Conservation (phyloP, 2,888 invertebrate species). For the Melipona beecheii region DNA sequence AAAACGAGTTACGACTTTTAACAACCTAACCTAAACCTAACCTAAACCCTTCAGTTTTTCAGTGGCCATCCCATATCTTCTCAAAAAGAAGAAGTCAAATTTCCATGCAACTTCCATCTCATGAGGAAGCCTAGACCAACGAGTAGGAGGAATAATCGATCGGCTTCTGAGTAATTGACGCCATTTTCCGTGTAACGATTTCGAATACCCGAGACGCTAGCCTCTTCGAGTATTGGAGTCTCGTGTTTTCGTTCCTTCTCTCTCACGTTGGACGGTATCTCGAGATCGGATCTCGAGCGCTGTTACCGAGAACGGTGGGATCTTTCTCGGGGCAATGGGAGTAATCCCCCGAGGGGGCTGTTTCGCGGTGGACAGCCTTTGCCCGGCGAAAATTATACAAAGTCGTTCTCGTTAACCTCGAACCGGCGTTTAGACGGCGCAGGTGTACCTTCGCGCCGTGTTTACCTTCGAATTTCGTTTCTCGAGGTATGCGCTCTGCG, state of each 20-base stretch:
- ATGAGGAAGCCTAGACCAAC: not conserved
- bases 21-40: no score
- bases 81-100: no score
- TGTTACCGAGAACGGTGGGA: slow-evolving; percentile 16
- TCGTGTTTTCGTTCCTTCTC: slow-evolving; percentile 29
- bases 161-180: slow-evolving; percentile 16
- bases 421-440: not conserved
- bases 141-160: not conserved
- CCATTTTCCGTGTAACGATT: not conserved
- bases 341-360: slow-evolving; percentile 38
- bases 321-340: slow-evolving; percentile 20
- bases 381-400: slow-evolving; percentile 19
- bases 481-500: not conserved
- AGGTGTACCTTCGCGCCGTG: not conserved
- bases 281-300: slow-evolving; percentile 2
- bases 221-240: slow-evolving; percentile 29
- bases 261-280: slow-evolving; percentile 20
- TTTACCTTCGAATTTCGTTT: slow-evolving; percentile 8
- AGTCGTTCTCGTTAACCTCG: slow-evolving; percentile 1
- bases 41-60: no score
- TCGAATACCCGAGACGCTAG: not conserved
- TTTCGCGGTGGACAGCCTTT: slow-evolving; percentile 12
- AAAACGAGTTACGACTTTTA: no score
- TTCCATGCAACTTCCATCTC: not conserved
- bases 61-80: not conserved